These are phyloP conservation scores for Drosophila asahinai DNA, from an alignment of 1,140 invertebrate species.

Conservation along the genomic window DNA sequence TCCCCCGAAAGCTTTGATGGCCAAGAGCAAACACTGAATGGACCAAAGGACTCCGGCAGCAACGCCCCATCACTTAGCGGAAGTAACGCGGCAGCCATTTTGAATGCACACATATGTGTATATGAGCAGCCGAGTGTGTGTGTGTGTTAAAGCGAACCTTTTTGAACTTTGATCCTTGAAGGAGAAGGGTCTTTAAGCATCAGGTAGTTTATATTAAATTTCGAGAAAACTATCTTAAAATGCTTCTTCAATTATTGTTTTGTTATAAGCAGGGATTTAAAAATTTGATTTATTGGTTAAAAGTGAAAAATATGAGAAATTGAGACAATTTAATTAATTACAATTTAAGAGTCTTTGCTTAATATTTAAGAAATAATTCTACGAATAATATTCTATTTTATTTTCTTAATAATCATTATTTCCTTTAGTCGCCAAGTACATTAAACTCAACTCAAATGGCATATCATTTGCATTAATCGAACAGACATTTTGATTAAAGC, in stretches of 20 bases:
- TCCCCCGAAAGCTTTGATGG: constrained; percentile 52
- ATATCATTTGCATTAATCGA: not conserved
- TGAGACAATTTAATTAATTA: no score
- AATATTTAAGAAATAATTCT: not conserved
- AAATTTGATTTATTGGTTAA: no score
- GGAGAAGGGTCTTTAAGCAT: not conserved
- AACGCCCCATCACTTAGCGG: constrained; percentile 40
- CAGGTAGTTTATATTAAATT: not conserved
- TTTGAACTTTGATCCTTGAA: constrained; percentile 40
- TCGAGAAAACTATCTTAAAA: not conserved
- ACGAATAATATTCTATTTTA: not conserved
- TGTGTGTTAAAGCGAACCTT: constrained; percentile 11
- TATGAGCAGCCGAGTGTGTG: not conserved
- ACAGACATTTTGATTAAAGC: constrained; percentile 28
- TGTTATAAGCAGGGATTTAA: no score
- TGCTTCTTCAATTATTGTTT: not conserved
- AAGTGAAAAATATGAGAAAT: no score
- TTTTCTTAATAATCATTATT: not conserved
- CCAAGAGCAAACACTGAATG: constrained; percentile 63
- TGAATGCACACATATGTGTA: constrained; percentile 20
- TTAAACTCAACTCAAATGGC: constrained; percentile 4
- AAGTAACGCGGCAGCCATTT: constrained; percentile 52
- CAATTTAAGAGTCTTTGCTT: no score
- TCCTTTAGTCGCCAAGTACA: not conserved
- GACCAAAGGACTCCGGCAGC: constrained; percentile 29